These are phyloP conservation scores for cat (Felis catus) DNA, from an alignment of 2,113 vertebrate genomes.

Conservation along the genomic window F.catus_Fca126_mat1.0 CM031419.1:188144501-188145000, in stretches of 20 bases:
- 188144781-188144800: slow-evolving; percentile 97
- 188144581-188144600: not conserved
- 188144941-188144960: not conserved
- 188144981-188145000: too few relatives aligned
- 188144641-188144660: slow-evolving; percentile 3
- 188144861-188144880: slow-evolving; percentile 93
- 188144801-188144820: slow-evolving; percentile 91
- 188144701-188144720: slow-evolving; percentile 29
- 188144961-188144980: too few relatives aligned
- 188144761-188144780: slow-evolving; percentile 93
- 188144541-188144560: slow-evolving; percentile 5
- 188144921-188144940: not conserved
- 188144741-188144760: slow-evolving; percentile 58
- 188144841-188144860: slow-evolving; percentile 84
- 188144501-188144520: not conserved
- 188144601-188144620: slow-evolving; percentile 33
- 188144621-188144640: slow-evolving; percentile 12
- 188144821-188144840: slow-evolving; percentile 94
- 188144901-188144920: slow-evolving; percentile 49
- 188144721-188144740: not conserved
- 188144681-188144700: slow-evolving; percentile 25
- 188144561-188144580: not conserved
- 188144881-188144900: slow-evolving; percentile 86
- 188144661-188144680: not conserved
- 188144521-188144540: slow-evolving; percentile 8